Conservation (phyloP, 2,888 invertebrate species). For the Temnothorax unifasciatus region DNA sequence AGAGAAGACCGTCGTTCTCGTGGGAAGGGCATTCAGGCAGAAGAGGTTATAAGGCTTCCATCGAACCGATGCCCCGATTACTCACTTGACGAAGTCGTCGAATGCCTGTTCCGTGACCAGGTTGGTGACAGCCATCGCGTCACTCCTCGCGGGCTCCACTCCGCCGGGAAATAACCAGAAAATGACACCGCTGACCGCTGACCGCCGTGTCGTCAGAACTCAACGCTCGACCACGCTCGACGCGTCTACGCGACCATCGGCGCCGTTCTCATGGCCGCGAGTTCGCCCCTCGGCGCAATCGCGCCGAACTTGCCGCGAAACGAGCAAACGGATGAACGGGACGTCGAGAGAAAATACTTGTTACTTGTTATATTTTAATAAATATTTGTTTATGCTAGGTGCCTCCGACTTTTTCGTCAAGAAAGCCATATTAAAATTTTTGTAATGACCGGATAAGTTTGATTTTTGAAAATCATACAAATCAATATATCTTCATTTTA, state of each 20-base stretch:
- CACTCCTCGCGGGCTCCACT: slow-evolving; percentile 14
- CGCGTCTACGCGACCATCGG: slow-evolving; percentile 72
- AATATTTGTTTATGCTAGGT: neutral
- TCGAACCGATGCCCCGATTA: slow-evolving; percentile 40
- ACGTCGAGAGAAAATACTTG: neutral
- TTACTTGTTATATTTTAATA: neutral
- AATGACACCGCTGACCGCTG: neutral
- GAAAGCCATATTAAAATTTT: neutral
- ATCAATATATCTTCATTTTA: too few species aligned
- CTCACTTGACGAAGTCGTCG: slow-evolving; percentile 86
- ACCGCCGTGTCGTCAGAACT: neutral
- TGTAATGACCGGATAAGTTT: neutral
- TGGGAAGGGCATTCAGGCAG: too few species aligned
- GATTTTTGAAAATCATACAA: neutral
- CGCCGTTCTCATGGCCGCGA: slow-evolving; percentile 68
- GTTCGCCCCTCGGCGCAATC: neutral
- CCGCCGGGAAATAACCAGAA: neutral
- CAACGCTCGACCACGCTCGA: neutral
- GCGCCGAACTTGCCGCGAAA: neutral
- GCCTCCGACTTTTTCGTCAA: too few species aligned
- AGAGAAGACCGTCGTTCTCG: too few species aligned
- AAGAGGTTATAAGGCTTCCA: neutral
- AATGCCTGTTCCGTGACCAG: slow-evolving; percentile 87
- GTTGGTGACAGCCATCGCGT: slow-evolving; percentile 87
- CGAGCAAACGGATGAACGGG: neutral